Evolutionary conservation across 2,113 vertebrate species (phyloP).

Genomic region (Candoia aspera): DNA sequence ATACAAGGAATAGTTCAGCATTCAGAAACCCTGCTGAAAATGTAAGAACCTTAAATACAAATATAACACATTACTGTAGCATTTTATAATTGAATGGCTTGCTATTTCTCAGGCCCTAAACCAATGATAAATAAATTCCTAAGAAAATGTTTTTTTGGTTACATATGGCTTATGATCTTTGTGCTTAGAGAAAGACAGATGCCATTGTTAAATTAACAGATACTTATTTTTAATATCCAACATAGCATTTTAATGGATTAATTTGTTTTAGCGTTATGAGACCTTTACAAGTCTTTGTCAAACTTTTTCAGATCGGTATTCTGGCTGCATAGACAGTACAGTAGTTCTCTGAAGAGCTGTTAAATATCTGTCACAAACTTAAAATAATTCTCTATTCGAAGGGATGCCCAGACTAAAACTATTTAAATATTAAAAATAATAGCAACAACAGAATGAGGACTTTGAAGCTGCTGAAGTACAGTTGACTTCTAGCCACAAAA

Average conservation of each 20-base stretch:
- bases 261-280: slow-evolving; percentile 6
- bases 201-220: slow-evolving; percentile 2
- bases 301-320: background rate
- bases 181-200: background rate
- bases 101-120: background rate
- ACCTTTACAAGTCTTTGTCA: background rate
- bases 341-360: background rate
- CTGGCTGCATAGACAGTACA: background rate
- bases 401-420: background rate
- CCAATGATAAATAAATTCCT: background rate
- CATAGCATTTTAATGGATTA: background rate
- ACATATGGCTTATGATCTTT: background rate
- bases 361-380: background rate
- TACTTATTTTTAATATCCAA: background rate
- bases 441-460: background rate
- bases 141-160: background rate
- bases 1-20: background rate
- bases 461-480: background rate
- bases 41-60: background rate
- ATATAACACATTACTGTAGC: background rate
- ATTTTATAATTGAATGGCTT: background rate
- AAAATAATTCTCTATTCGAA: background rate
- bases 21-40: background rate
- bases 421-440: background rate
- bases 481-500: background rate